These are phyloP conservation scores for Leptopilina syphax DNA, from an alignment of 2,888 invertebrate species.

Conservation along the genomic window DNA sequence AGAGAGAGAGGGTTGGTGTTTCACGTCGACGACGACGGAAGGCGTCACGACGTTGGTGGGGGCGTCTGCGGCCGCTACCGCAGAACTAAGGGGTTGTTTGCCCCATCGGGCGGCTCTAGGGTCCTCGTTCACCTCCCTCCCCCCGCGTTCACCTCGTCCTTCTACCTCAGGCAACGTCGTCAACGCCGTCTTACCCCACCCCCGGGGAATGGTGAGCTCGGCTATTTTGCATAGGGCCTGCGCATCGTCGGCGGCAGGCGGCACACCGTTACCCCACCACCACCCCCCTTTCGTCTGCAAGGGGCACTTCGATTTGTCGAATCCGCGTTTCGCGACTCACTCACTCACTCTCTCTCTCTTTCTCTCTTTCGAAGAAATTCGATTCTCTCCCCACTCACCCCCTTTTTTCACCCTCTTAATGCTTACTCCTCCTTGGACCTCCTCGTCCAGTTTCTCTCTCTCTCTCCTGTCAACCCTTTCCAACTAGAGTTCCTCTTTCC, in stretches of 20 bases:
- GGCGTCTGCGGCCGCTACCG: conserved; percentile 75
- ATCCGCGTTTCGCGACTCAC: conserved; percentile 69
- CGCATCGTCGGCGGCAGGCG: conserved; percentile 67
- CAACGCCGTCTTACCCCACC: conserved; percentile 60
- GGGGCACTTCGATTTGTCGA: conserved; percentile 72
- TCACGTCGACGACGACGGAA: conserved; percentile 66
- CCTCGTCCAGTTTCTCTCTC: conserved; percentile 47
- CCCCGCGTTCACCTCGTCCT: conserved; percentile 44
- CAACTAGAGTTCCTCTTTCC: conserved; percentile 35
- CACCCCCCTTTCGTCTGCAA: conserved; percentile 50
- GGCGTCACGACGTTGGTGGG: conserved; percentile 72
- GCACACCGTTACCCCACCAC: conserved; percentile 52
- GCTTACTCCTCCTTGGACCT: conserved; percentile 36
- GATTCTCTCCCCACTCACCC: conserved; percentile 47
- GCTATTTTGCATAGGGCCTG: conserved; percentile 76
- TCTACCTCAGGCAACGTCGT: conserved; percentile 44
- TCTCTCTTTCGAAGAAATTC: conserved; percentile 34
- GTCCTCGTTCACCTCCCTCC: conserved; percentile 61
- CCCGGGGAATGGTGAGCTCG: conserved; percentile 50
- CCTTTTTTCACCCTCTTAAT: conserved; percentile 42
- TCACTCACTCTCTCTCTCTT: conserved; percentile 41
- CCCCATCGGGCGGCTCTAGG: conserved; percentile 70
- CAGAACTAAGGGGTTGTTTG: conserved; percentile 76
- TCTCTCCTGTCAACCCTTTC: conserved; percentile 45
- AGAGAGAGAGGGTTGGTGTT: conserved; percentile 54